Conservation (phyloP, 2,113 vertebrate genomes). For the Serinus canaria region DNA sequence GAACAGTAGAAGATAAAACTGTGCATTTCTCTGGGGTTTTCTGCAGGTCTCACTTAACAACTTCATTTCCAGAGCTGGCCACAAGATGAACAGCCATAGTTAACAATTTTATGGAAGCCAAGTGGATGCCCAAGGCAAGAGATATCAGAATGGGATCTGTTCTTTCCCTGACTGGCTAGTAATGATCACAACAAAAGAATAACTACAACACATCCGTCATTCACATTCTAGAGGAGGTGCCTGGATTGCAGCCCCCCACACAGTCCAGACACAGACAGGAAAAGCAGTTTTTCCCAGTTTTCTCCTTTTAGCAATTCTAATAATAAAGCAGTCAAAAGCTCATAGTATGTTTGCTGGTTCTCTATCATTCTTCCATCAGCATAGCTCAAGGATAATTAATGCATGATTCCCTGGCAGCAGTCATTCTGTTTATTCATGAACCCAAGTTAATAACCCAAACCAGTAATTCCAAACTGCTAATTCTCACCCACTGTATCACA, state of each 20-base stretch:
- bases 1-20: background rate
- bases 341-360: background rate
- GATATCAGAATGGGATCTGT: background rate
- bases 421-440: background rate
- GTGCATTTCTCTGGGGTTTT: constrained; percentile 3
- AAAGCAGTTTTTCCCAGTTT: background rate
- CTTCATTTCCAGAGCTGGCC: background rate
- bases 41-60: background rate
- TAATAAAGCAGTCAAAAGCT: background rate
- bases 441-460: background rate
- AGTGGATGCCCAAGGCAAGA: background rate
- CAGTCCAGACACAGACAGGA: background rate
- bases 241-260: background rate
- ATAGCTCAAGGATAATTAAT: background rate
- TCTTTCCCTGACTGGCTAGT: background rate
- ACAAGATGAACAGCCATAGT: background rate
- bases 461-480: background rate
- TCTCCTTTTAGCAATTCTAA: background rate
- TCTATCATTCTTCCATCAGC: background rate
- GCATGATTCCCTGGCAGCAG: background rate
- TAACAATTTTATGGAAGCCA: background rate
- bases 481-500: background rate
- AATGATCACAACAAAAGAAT: background rate
- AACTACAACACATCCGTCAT: background rate
- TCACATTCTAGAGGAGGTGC: background rate